Percentiles rank a stretch among this genome's conserved stretches.
phyloP scores from a whole-genome alignment of 2,113 vertebrate genomes.

The Bostrychus sinensis region DNA sequence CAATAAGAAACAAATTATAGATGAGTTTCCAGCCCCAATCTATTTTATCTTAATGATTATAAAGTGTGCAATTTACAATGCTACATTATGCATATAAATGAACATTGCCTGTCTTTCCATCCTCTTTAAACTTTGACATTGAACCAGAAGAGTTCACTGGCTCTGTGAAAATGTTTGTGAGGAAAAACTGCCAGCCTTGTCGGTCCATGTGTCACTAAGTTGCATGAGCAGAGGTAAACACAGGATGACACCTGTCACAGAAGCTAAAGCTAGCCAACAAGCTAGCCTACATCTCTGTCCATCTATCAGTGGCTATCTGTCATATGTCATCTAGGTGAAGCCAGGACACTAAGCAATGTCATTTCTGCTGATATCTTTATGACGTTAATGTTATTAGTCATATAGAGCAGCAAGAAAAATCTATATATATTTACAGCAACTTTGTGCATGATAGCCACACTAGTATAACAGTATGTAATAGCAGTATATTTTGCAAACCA shows the following conservation, averaged over 20 bases:
- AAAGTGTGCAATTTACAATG: slow-evolving; percentile 4
- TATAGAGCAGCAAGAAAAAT: slow-evolving; percentile 33
- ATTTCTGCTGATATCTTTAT: slow-evolving; percentile 53
- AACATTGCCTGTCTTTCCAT: background rate
- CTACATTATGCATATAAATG: slow-evolving; percentile 6
- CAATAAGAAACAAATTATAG: slow-evolving; percentile 41
- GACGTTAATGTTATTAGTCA: slow-evolving; percentile 55
- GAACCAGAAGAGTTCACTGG: slow-evolving; percentile 29
- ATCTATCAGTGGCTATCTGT: slow-evolving; percentile 58
- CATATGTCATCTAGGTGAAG: slow-evolving; percentile 55
- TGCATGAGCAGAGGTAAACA: slow-evolving; percentile 53
- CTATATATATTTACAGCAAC: slow-evolving; percentile 4
- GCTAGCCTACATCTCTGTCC: slow-evolving; percentile 52
- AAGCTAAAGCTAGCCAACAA: slow-evolving; percentile 58
- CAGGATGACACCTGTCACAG: slow-evolving; percentile 72
- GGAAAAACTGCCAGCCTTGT: slow-evolving; percentile 43
- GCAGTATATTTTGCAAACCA: no score
- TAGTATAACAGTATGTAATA: no score
- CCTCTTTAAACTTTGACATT: background rate
- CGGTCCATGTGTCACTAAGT: slow-evolving; percentile 39
- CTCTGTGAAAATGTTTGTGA: slow-evolving; percentile 20
- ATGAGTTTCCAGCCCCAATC: slow-evolving; percentile 10
- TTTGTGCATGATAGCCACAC: background rate
- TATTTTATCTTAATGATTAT: slow-evolving; percentile 17
- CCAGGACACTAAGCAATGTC: slow-evolving; percentile 49